A percentile compares a stretch with the other conserved stretches of the same genome.
Conservation (phyloP, 2,797 vertebrate species). For the Centropyge bicolor region DNA sequence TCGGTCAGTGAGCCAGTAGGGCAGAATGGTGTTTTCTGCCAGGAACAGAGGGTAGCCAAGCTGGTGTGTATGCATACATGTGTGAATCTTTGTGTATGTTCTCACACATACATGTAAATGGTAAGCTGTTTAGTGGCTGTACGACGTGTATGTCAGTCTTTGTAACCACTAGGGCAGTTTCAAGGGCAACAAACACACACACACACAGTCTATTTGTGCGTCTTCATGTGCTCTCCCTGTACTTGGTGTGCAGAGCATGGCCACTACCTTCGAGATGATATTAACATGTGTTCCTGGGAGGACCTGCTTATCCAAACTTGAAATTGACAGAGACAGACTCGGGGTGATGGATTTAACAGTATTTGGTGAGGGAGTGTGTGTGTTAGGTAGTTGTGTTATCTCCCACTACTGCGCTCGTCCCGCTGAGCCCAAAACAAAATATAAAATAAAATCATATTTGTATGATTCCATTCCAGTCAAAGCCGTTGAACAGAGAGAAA, state of each 20-base stretch:
- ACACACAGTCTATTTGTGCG: not conserved
- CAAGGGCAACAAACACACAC: slow-evolving; percentile 46
- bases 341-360: slow-evolving; percentile 45
- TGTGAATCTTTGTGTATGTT: slow-evolving; percentile 29
- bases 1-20: slow-evolving; percentile 72
- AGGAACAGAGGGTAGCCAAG: slow-evolving; percentile 62
- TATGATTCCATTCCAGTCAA: slow-evolving; percentile 60
- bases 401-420: slow-evolving; percentile 38
- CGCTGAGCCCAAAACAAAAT: slow-evolving; percentile 60
- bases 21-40: slow-evolving; percentile 62
- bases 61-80: slow-evolving; percentile 53
- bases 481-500: slow-evolving; percentile 31
- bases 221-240: slow-evolving; percentile 14
- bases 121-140: slow-evolving; percentile 2
- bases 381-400: slow-evolving; percentile 48
- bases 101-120: slow-evolving; percentile 29
- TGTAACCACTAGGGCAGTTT: slow-evolving; percentile 19
- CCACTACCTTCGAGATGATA: slow-evolving; percentile 38
- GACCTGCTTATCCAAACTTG: slow-evolving; percentile 63
- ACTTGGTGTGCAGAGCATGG: slow-evolving; percentile 14
- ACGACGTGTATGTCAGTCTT: slow-evolving; percentile 30
- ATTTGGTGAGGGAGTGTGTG: slow-evolving; percentile 29
- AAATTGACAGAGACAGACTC: slow-evolving; percentile 64
- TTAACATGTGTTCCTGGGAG: slow-evolving; percentile 46
- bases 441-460: slow-evolving; percentile 60